These are phyloP conservation scores for Oreochromis spilurus DNA, from an alignment of 2,113 vertebrate genomes.

Conservation along the genomic window DNA sequence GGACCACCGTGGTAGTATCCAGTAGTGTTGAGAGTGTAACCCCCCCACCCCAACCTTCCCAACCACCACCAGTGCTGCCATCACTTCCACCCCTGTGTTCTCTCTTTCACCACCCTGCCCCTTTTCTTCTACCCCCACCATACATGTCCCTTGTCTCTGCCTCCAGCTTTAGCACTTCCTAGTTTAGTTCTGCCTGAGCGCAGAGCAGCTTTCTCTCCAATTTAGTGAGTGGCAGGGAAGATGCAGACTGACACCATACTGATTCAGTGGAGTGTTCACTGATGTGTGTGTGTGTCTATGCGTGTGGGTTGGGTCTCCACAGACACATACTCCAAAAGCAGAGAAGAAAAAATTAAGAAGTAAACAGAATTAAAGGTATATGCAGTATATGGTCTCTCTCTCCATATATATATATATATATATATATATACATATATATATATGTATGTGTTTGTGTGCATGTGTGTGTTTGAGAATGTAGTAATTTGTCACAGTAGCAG, in stretches of 20 bases:
- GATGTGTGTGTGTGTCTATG: slow-evolving; percentile 1
- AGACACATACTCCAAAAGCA: not conserved
- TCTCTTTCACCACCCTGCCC: slow-evolving; percentile 27
- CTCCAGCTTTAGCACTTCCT: slow-evolving; percentile 80
- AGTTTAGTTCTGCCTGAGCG: slow-evolving; percentile 87
- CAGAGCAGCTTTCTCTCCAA: slow-evolving; percentile 76
- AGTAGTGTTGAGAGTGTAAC: slow-evolving; percentile 40
- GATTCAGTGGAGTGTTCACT: slow-evolving; percentile 2
- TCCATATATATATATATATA: too few species aligned
- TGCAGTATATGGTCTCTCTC: not conserved
- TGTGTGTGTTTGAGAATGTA: not conserved
- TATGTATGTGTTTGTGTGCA: not conserved
- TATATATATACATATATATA: not conserved
- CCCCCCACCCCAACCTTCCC: not conserved
- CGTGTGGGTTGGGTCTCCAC: not conserved
- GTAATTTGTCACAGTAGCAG: not conserved
- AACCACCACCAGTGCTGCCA: not conserved
- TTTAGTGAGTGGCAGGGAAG: slow-evolving; percentile 80
- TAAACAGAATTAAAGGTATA: not conserved
- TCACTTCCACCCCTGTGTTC: not conserved
- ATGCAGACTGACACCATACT: slow-evolving; percentile 64
- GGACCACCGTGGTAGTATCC: slow-evolving; percentile 62
- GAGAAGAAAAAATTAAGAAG: not conserved
- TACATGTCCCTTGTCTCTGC: slow-evolving; percentile 45
- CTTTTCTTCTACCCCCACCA: not conserved